Percentiles rank a stretch among this genome's conserved stretches.
Conservation (phyloP, 2,113 vertebrate genomes). For the Chlorodrepanis virens region DNA sequence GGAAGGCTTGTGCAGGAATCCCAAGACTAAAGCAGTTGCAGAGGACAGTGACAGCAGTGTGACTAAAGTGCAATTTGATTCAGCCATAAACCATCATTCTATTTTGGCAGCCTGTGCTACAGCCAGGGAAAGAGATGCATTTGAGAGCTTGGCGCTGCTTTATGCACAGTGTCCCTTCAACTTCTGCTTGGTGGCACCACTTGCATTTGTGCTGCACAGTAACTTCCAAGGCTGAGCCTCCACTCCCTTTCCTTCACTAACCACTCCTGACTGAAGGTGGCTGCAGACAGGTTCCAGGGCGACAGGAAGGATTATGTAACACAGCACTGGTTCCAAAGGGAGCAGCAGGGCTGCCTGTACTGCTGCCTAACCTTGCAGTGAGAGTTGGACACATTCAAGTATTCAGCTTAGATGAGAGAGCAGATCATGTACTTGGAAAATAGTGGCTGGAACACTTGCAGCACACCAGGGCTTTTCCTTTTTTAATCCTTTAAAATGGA, state of each 20-base stretch:
- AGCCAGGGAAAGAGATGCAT: not conserved
- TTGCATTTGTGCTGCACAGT: not conserved
- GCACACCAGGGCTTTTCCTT: not conserved
- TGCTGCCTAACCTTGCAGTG: not conserved
- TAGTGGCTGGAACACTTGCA: not conserved
- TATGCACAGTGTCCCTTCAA: not conserved
- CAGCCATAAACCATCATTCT: not conserved
- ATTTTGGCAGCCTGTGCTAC: not conserved
- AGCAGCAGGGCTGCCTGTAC: not conserved
- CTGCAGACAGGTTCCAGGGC: not conserved
- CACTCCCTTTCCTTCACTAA: not conserved
- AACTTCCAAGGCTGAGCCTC: not conserved
- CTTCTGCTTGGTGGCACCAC: not conserved
- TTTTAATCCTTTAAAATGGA: not conserved
- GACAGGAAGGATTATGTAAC: accelerated
- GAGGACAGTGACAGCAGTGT: not conserved
- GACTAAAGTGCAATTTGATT: not conserved
- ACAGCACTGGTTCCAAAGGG: not conserved
- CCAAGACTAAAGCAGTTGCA: not conserved
- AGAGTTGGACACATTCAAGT: not conserved
- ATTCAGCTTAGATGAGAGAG: not conserved
- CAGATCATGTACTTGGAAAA: not conserved
- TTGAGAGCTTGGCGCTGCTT: not conserved
- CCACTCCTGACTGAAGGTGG: not conserved
- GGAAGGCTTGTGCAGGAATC: not conserved